Conservation (phyloP, 2,888 invertebrate species). For the Harpalus rubripes region DNA sequence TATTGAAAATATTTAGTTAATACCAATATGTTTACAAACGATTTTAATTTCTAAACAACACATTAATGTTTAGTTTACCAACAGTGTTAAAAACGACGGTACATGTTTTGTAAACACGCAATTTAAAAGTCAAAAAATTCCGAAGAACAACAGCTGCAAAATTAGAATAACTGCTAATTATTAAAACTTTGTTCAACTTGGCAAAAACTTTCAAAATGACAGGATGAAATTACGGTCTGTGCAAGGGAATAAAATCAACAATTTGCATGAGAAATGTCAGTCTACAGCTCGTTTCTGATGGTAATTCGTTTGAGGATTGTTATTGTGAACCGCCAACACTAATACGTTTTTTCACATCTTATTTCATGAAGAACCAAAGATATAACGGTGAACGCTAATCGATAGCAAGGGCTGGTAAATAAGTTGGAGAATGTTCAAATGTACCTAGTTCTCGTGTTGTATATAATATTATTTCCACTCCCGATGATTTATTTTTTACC, state of each 20-base stretch:
- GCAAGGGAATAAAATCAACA: slow-evolving; percentile 39
- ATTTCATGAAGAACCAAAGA: neutral
- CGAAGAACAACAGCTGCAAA: slow-evolving; percentile 27
- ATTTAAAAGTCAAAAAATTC: slow-evolving; percentile 35
- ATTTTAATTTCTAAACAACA: neutral
- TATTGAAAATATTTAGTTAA: neutral
- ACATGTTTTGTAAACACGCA: neutral
- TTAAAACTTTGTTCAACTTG: slow-evolving; percentile 27
- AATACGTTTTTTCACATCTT: slow-evolving; percentile 25
- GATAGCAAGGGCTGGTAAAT: too few relatives aligned
- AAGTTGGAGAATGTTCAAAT: too few relatives aligned
- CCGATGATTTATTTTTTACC: too few relatives aligned
- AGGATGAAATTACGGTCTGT: slow-evolving; percentile 20
- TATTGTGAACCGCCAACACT: slow-evolving; percentile 1
- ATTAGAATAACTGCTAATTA: slow-evolving; percentile 41
- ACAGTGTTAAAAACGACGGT: neutral
- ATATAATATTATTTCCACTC: too few relatives aligned
- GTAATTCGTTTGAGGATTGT: slow-evolving; percentile 20
- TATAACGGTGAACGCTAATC: neutral
- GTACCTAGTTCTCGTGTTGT: too few relatives aligned
- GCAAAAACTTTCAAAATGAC: slow-evolving; percentile 37
- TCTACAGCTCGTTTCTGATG: slow-evolving; percentile 7
- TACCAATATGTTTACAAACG: neutral
- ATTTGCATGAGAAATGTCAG: slow-evolving; percentile 35
- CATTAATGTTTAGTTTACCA: neutral